phyloP scores from a whole-genome alignment of 1,140 invertebrate genomes.

The Apis cerana region DNA sequence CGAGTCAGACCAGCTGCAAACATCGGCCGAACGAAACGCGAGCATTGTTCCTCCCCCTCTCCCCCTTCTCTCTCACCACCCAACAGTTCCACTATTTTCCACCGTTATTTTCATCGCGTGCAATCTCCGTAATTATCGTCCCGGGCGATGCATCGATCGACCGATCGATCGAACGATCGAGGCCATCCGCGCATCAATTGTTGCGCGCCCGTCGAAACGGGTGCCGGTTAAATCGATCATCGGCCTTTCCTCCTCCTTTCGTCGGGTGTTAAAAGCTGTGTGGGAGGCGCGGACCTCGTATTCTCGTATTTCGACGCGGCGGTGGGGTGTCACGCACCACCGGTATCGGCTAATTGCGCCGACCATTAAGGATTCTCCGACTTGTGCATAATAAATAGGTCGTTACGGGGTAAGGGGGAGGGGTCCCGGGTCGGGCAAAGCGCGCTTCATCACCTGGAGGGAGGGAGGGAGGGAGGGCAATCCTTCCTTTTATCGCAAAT shows the following conservation, averaged over 20 bases:
- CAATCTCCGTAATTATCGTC: constrained; percentile 28
- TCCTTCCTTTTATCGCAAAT: constrained; percentile 52
- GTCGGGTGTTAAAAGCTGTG: too few relatives aligned
- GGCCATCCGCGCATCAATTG: constrained; percentile 32
- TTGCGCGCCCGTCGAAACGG: background rate
- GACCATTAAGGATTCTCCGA: constrained; percentile 67
- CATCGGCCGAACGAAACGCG: background rate
- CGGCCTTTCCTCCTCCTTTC: background rate
- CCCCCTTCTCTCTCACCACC: too few relatives aligned
- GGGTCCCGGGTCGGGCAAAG: constrained; percentile 55
- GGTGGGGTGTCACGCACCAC: constrained; percentile 55
- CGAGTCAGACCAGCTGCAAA: constrained; percentile 3
- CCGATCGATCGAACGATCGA: constrained; percentile 15
- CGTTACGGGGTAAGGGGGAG: constrained; percentile 49
- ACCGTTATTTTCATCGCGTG: constrained; percentile 14
- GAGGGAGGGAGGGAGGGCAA: too few relatives aligned
- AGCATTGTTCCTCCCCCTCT: background rate
- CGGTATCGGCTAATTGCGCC: constrained; percentile 65
- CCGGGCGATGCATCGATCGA: constrained; percentile 28
- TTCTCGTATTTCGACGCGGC: too few relatives aligned
- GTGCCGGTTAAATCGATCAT: constrained; percentile 56
- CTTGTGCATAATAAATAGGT: constrained; percentile 61
- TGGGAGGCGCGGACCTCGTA: too few relatives aligned
- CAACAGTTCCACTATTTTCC: background rate
- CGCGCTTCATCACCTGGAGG: constrained; percentile 46